Percentiles rank a stretch among this genome's conserved stretches.
Conservation (phyloP, 2,113 vertebrate genomes). For the Chloroceryle aenea region DNA sequence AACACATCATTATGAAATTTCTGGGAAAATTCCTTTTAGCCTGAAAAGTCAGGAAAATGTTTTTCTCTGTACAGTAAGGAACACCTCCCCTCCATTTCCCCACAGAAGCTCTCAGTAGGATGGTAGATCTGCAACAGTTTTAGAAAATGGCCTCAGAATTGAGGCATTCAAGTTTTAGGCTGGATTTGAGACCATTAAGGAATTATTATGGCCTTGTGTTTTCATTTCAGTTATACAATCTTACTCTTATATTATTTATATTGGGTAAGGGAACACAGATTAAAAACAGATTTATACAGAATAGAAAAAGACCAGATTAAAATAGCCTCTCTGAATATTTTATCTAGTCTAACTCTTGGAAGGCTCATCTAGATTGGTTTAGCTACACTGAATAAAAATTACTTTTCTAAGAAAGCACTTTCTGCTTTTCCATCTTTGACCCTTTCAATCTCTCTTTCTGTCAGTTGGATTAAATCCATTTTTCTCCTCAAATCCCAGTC, state of each 20-base stretch:
- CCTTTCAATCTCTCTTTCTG: slow-evolving; percentile 17
- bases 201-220: background rate
- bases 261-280: background rate
- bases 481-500: background rate
- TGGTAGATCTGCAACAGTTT: background rate
- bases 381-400: slow-evolving; percentile 11
- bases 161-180: background rate
- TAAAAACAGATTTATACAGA: slow-evolving; percentile 23
- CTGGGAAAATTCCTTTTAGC: background rate
- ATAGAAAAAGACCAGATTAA: slow-evolving; percentile 10
- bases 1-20: background rate
- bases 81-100: background rate
- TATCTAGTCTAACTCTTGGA: slow-evolving; percentile 10
- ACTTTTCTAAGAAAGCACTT: slow-evolving; percentile 29
- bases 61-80: background rate
- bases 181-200: background rate
- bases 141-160: background rate
- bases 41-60: background rate
- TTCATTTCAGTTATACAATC: background rate
- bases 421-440: background rate
- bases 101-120: background rate
- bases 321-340: slow-evolving; percentile 53
- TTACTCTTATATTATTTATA: slow-evolving; percentile 42
- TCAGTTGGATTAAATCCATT: slow-evolving; percentile 44
- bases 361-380: slow-evolving; percentile 2